phyloP scores from a whole-genome alignment of 2,888 invertebrate genomes.

The Morpho deidamia region DNA sequence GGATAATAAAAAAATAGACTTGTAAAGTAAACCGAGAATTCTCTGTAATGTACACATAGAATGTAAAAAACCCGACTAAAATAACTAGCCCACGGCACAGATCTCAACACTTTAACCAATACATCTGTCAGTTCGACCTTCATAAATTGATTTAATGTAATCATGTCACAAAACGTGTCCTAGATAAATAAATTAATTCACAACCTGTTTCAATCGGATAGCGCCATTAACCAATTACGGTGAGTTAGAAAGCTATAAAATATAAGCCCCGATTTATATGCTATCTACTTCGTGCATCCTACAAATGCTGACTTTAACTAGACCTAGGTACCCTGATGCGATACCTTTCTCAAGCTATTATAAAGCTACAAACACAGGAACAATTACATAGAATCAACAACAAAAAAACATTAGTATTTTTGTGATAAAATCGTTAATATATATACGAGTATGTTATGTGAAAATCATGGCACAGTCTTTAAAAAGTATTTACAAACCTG shows the following conservation, averaged over 20 bases:
- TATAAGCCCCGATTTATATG: slow-evolving; percentile 42
- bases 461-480: no score
- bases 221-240: slow-evolving; percentile 10
- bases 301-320: slow-evolving; percentile 22
- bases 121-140: slow-evolving; percentile 2
- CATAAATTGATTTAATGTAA: slow-evolving; percentile 8
- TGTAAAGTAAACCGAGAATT: no score
- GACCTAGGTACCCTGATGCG: slow-evolving; percentile 7
- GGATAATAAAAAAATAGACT: no score
- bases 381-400: not conserved
- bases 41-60: no score
- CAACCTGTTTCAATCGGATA: slow-evolving; percentile 12
- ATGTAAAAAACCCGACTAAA: not conserved
- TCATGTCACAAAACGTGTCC: slow-evolving; percentile 7
- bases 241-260: slow-evolving; percentile 40
- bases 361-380: slow-evolving; percentile 4
- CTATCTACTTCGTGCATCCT: slow-evolving; percentile 59
- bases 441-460: no score
- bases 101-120: slow-evolving; percentile 1
- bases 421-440: no score
- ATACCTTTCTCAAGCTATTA: slow-evolving; percentile 19
- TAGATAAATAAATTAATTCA: slow-evolving; percentile 7
- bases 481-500: no score
- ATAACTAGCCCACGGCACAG: slow-evolving; percentile 5
- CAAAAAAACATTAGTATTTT: no score